Evolutionary conservation across 2,888 invertebrate genomes (phyloP).

Genomic region (Gnatocerus cornutus): DNA sequence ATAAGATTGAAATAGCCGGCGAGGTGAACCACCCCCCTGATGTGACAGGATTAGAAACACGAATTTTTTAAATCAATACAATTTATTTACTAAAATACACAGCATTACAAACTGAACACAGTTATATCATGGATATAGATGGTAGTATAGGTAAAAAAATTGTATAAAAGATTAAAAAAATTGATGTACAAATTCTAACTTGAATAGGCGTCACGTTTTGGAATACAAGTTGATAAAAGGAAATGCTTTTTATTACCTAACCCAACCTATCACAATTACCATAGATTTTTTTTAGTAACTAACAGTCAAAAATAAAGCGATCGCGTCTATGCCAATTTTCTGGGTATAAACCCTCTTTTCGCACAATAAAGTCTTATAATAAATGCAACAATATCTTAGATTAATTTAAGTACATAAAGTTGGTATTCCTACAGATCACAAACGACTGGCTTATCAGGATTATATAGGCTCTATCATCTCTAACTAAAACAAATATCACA

Average conservation of each 20-base stretch:
- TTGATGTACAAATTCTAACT: conserved; percentile 52
- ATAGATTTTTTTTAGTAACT: conserved; percentile 42
- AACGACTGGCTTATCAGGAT: conserved; percentile 53
- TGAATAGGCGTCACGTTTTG: conserved; percentile 42
- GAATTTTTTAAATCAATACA: conserved; percentile 35
- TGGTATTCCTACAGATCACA: conserved; percentile 54
- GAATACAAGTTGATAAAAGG: conserved; percentile 22
- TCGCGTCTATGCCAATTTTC: conserved; percentile 22
- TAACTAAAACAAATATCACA: conserved; percentile 55
- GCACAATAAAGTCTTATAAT: conserved; percentile 49
- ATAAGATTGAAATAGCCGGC: conserved; percentile 77
- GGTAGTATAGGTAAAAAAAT: conserved; percentile 54
- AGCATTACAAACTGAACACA: conserved; percentile 50
- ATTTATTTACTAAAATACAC: conserved; percentile 50
- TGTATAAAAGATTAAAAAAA: conserved; percentile 56
- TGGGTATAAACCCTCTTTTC: not conserved
- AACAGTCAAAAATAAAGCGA: conserved; percentile 47
- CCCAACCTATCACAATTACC: conserved; percentile 48
- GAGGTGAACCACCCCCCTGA: conserved; percentile 67
- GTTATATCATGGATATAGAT: conserved; percentile 43
- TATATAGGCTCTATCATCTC: conserved; percentile 41
- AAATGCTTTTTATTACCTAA: conserved; percentile 28
- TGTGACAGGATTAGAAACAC: conserved; percentile 62
- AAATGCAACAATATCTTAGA: conserved; percentile 47
- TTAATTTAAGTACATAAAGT: conserved; percentile 51